Evolutionary conservation across 2,113 vertebrate genomes (phyloP).

Genomic region (Chionodraco myersi): DNA sequence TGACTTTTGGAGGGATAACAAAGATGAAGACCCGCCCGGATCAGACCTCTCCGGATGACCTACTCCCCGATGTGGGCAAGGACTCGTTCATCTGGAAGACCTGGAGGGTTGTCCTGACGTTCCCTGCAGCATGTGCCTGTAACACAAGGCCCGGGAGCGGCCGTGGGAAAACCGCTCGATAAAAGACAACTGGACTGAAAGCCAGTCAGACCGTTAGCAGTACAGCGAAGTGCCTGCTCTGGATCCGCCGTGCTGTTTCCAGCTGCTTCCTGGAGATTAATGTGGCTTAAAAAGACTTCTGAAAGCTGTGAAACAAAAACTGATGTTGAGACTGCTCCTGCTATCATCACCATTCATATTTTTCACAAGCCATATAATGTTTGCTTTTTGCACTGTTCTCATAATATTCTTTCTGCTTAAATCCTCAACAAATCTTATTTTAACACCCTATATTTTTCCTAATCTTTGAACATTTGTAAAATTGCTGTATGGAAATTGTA

Average conservation of each 20-base stretch:
- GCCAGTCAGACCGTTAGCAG: constrained; percentile 33
- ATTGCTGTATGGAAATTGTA: constrained; percentile 36
- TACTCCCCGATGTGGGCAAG: background rate
- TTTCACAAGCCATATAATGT: constrained; percentile 76
- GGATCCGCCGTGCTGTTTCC: constrained; percentile 56
- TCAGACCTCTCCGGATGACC: constrained; percentile 21
- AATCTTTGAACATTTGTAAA: constrained; percentile 39
- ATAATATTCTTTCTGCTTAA: constrained; percentile 31
- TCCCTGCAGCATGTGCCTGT: constrained; percentile 27
- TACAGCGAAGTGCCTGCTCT: constrained; percentile 76
- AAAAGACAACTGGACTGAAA: constrained; percentile 42
- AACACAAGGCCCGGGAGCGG: background rate
- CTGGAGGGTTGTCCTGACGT: background rate
- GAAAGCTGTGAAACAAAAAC: constrained; percentile 60
- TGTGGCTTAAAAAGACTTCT: constrained; percentile 52
- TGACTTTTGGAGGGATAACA: background rate
- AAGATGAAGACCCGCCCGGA: constrained; percentile 3
- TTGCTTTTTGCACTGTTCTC: constrained; percentile 76
- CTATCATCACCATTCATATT: constrained; percentile 48
- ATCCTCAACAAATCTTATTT: constrained; percentile 16
- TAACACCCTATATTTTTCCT: constrained; percentile 39
- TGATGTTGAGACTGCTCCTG: constrained; percentile 32
- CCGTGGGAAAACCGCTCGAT: background rate
- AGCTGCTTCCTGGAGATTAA: constrained; percentile 46
- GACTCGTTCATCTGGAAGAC: background rate